These are phyloP conservation scores for Phoeniculus purpureus DNA, from an alignment of 2,797 vertebrate species.

Conservation along the genomic window DNA sequence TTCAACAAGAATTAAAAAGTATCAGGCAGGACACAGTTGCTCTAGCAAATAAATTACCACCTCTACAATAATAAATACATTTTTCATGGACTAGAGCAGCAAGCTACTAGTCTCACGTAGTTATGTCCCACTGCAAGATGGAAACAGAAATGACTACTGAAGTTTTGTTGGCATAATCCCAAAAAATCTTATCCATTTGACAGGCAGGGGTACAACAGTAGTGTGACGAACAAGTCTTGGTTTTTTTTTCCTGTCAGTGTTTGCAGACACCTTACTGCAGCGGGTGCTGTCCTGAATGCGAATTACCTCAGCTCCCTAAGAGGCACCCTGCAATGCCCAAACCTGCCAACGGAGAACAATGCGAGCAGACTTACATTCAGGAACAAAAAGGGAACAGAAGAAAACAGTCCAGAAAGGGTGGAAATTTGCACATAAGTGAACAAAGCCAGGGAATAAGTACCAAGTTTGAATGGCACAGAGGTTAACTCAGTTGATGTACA, in stretches of 20 bases:
- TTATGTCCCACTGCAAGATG: neutral
- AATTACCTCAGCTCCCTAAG: neutral
- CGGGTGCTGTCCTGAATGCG: slow-evolving; percentile 50
- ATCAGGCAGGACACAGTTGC: neutral
- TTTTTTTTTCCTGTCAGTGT: neutral
- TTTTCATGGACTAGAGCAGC: neutral
- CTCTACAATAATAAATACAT: neutral
- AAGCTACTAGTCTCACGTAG: neutral
- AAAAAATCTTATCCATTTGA: neutral
- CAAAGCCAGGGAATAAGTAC: neutral
- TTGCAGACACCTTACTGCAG: slow-evolving; percentile 57
- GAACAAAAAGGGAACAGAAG: neutral
- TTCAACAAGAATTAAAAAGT: neutral
- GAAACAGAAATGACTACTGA: neutral
- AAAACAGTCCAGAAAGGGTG: neutral
- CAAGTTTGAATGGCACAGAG: neutral
- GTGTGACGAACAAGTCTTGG: neutral
- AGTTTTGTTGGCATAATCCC: neutral
- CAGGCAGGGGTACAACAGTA: neutral
- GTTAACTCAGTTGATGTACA: neutral
- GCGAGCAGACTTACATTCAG: neutral
- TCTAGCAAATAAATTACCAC: too few relatives aligned
- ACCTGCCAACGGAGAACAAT: neutral
- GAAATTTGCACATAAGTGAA: neutral
- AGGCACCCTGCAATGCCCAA: neutral